Evolutionary conservation across 2,888 invertebrate genomes (phyloP).

Genomic region (Acleris laterana): DNA sequence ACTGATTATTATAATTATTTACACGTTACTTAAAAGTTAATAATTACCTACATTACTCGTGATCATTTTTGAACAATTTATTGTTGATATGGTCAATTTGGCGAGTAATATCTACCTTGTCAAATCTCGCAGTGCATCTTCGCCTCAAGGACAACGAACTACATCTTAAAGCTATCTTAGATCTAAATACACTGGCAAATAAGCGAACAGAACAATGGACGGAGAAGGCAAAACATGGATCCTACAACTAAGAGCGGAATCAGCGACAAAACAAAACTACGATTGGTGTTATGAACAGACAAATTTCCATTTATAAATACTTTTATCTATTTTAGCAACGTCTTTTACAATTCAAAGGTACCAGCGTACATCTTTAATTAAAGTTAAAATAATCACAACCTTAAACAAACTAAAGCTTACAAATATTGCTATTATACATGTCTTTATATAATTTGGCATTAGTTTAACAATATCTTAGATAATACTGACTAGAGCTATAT

Average conservation of each 20-base stretch:
- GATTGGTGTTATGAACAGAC: conserved; percentile 25
- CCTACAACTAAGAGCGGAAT: conserved; percentile 10
- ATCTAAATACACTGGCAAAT: conserved; percentile 26
- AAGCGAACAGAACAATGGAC: conserved; percentile 31
- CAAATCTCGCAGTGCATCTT: conserved; percentile 74
- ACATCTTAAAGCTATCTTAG: conserved; percentile 24
- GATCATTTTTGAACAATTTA: conserved; percentile 45
- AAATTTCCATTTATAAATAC: neutral
- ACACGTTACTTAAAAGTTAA: conserved; percentile 16
- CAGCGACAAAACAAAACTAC: conserved; percentile 9
- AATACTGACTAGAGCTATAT: conserved; percentile 18
- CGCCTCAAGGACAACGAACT: conserved; percentile 15
- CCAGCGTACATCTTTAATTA: conserved; percentile 37
- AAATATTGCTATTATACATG: conserved; percentile 43
- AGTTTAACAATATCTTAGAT: conserved; percentile 36
- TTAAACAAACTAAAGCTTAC: conserved; percentile 57
- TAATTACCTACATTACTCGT: conserved; percentile 40
- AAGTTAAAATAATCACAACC: conserved; percentile 66
- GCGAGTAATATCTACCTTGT: conserved; percentile 66
- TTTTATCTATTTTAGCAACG: conserved; percentile 6
- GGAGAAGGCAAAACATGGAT: conserved; percentile 34
- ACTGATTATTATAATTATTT: conserved; percentile 19
- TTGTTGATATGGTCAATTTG: conserved; percentile 58
- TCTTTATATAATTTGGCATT: conserved; percentile 49
- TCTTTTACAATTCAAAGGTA: conserved; percentile 19